phyloP scores from a whole-genome alignment of 53 echinoderm and acorn worm species.

The Crossaster papposus region DNA sequence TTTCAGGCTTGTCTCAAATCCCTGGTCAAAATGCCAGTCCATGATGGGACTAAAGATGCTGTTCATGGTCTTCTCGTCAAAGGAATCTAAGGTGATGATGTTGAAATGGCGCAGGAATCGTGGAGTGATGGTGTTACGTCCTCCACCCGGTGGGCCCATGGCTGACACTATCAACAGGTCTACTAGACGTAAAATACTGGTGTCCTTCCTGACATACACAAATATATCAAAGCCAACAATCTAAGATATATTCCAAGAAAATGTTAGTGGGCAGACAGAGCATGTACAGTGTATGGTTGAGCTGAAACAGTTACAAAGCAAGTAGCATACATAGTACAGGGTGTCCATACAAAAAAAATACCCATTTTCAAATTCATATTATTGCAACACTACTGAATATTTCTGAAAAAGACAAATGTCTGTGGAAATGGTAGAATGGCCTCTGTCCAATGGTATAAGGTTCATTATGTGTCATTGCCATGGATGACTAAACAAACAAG shows the following conservation, averaged over 20 bases:
- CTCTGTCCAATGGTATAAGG: too few species aligned
- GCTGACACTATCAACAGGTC: constrained; percentile 90
- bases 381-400: too few species aligned
- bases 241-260: background rate
- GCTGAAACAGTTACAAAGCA: too few species aligned
- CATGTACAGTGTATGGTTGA: too few species aligned
- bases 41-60: constrained; percentile 92
- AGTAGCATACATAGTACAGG: too few species aligned
- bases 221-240: background rate
- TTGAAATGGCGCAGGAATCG: constrained; percentile 91
- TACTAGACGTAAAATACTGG: constrained; percentile 74
- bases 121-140: constrained; percentile 82
- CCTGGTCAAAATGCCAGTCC: constrained; percentile 96
- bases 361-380: too few species aligned
- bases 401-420: too few species aligned
- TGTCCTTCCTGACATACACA: constrained; percentile 77
- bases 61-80: constrained; percentile 96
- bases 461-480: too few species aligned
- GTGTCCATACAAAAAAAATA: too few species aligned
- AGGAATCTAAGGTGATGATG: constrained; percentile 86
- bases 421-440: too few species aligned
- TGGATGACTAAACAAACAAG: too few species aligned
- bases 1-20: constrained; percentile 82
- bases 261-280: too few species aligned
- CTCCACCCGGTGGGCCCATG: constrained; percentile 98